These are phyloP conservation scores for Littorina saxatilis DNA, from an alignment of 1,140 invertebrate genomes.

Conservation along the genomic window DNA sequence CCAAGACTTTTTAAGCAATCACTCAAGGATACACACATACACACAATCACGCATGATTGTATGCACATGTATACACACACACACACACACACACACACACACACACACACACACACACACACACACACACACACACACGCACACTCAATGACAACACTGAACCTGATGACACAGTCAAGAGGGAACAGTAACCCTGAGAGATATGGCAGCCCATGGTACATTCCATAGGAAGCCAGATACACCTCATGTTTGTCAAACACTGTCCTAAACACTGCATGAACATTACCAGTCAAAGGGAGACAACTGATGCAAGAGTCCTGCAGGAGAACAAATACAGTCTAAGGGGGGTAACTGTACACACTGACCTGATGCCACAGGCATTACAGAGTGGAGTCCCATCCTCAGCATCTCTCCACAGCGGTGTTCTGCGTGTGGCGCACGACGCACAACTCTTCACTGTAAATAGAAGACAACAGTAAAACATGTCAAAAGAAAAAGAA, in stretches of 20 bases:
- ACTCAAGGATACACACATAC: too few relatives aligned
- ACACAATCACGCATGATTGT: too few relatives aligned
- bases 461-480: neutral
- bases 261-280: neutral
- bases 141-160: neutral
- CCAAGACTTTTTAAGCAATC: too few relatives aligned
- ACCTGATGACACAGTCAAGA: neutral
- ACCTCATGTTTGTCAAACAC: neutral
- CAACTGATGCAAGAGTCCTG: neutral
- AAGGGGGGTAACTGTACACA: too few relatives aligned
- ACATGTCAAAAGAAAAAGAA: neutral
- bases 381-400: conserved; percentile 76
- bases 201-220: too few relatives aligned
- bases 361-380: conserved; percentile 75
- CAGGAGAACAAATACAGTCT: neutral
- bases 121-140: neutral
- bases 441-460: conserved; percentile 73
- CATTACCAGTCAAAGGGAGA: neutral
- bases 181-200: neutral
- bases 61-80: neutral
- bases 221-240: too few relatives aligned
- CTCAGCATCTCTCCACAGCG: conserved; percentile 75
- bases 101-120: neutral
- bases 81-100: neutral
- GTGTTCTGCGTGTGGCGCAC: conserved; percentile 72